These are phyloP conservation scores for Argyresthia goedartella DNA, from an alignment of 2,888 invertebrate species.

Conservation along the genomic window DNA sequence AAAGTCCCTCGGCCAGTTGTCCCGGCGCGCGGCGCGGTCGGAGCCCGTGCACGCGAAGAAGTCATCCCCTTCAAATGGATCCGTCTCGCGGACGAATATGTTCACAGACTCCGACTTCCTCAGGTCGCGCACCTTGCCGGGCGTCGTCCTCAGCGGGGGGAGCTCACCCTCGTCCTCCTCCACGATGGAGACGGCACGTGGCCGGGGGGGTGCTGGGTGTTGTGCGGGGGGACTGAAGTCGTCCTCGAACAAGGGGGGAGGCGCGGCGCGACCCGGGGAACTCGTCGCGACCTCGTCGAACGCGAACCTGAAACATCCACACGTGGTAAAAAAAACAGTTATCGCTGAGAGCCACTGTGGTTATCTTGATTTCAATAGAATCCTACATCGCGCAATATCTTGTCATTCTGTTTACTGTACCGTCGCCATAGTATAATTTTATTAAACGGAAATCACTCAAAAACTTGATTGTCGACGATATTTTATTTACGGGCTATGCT, in stretches of 20 bases:
- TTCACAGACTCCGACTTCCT: conserved; percentile 92
- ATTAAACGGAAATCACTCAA: too few species aligned
- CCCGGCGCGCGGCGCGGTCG: conserved; percentile 50
- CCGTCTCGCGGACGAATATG: conserved; percentile 87
- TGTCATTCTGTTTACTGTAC: too few species aligned
- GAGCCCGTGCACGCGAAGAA: conserved; percentile 78
- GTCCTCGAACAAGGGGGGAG: conserved; percentile 74
- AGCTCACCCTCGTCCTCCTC: conserved; percentile 58
- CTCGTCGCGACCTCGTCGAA: conserved; percentile 55
- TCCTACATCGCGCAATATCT: too few species aligned
- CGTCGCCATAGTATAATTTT: too few species aligned
- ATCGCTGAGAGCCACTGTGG: too few species aligned
- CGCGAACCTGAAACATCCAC: too few species aligned
- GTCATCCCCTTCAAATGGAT: conserved; percentile 91
- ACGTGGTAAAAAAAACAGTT: too few species aligned
- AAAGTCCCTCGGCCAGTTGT: conserved; percentile 65
- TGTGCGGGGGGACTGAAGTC: conserved; percentile 73
- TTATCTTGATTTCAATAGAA: too few species aligned
- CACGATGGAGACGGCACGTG: conserved; percentile 55
- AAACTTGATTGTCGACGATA: too few species aligned
- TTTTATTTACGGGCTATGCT: too few species aligned
- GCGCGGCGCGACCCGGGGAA: too few species aligned
- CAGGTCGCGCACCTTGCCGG: conserved; percentile 61
- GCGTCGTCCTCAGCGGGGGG: conserved; percentile 43
- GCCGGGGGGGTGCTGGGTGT: too few species aligned